Evolutionary conservation across 2,797 vertebrate genomes (phyloP).

Genomic region (Morelia viridis): DNA sequence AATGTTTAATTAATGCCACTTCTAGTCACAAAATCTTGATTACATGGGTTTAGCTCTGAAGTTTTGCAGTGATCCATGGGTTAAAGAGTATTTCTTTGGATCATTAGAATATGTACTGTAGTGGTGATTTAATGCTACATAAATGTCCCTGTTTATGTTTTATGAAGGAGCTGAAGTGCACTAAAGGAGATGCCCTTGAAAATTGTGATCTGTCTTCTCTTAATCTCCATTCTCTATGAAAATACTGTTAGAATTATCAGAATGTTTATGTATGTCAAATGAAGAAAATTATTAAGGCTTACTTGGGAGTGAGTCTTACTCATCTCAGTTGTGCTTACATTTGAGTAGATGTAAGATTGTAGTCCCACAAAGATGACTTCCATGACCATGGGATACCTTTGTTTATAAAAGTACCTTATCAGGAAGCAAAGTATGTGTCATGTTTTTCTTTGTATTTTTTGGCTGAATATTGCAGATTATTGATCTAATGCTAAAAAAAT

Average conservation of each 20-base stretch:
- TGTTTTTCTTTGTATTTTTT: neutral
- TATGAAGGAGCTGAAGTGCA: constrained; percentile 2
- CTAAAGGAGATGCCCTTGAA: constrained; percentile 1
- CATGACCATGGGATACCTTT: neutral
- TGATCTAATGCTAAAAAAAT: neutral
- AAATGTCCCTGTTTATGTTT: constrained; percentile 26
- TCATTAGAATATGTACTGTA: constrained; percentile 4
- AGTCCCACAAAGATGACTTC: constrained; percentile 26
- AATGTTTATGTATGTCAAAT: neutral
- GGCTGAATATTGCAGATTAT: constrained; percentile 33
- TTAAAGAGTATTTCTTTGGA: constrained; percentile 26
- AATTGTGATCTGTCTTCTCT: neutral
- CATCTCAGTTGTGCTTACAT: neutral
- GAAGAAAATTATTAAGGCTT: constrained; percentile 10
- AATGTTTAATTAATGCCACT: constrained; percentile 18
- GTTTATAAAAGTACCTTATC: neutral
- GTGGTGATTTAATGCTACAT: neutral
- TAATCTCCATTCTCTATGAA: neutral
- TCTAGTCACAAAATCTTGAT: neutral
- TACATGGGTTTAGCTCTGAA: neutral
- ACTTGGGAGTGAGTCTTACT: neutral
- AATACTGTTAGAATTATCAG: neutral
- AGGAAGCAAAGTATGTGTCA: neutral
- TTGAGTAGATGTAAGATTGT: neutral
- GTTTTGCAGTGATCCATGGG: constrained; percentile 8